These are phyloP conservation scores for Pharmacophagus antenor DNA, from an alignment of 2,888 invertebrate species.

Conservation along the genomic window DNA sequence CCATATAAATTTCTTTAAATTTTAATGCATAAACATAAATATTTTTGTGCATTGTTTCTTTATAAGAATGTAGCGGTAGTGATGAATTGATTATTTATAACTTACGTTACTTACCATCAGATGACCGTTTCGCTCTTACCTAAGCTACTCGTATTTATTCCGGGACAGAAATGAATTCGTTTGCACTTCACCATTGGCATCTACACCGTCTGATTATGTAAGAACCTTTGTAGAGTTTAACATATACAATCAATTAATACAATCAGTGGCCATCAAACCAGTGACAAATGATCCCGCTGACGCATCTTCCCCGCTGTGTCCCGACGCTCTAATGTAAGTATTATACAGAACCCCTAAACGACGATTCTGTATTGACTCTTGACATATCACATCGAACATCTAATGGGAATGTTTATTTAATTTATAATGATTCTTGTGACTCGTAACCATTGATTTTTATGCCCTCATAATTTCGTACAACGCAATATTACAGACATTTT, in stretches of 20 bases:
- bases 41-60: too few species aligned
- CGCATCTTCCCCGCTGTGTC: slow-evolving; percentile 32
- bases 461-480: background rate
- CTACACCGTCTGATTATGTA: background rate
- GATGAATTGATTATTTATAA: too few species aligned
- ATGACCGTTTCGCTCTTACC: too few species aligned
- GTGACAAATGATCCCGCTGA: slow-evolving; percentile 42
- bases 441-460: background rate
- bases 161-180: background rate
- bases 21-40: too few species aligned
- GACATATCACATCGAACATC: background rate
- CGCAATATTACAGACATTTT: background rate
- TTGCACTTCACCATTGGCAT: too few species aligned
- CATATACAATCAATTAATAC: slow-evolving; percentile 21
- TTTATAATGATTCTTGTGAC: background rate
- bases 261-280: slow-evolving; percentile 4
- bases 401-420: slow-evolving; percentile 4
- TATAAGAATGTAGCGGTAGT: too few species aligned
- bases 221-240: slow-evolving; percentile 33
- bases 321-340: slow-evolving; percentile 44
- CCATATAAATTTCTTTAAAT: too few species aligned
- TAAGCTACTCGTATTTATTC: too few species aligned
- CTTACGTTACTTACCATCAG: too few species aligned
- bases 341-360: slow-evolving; percentile 39
- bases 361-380: slow-evolving; percentile 10